Evolutionary conservation across 2,888 invertebrate genomes (phyloP), one percentile per base, ranked within the genome.

Genomic region (Tortrix viridana): DNA sequence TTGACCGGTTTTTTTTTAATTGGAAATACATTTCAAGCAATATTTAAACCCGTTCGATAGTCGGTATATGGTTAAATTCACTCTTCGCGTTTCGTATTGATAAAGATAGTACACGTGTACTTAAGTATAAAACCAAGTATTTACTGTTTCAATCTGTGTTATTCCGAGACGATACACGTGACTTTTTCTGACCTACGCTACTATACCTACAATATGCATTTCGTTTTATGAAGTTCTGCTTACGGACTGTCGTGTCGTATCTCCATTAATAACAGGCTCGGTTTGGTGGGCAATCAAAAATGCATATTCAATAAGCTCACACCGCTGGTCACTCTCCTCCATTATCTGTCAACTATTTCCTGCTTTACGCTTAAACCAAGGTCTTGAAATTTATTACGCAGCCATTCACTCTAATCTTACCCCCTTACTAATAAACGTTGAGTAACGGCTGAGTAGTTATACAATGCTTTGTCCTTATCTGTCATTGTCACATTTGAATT

Each of bases 271-370:
- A 62, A 62, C 52, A 62, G 46, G 62, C 46, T 50, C 37, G 46
- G 56, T 57, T 62, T 56, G 56, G 52, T 62, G 46, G 46, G 46
- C 52, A 62, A 58, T 63, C 53, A 58, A 43, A 53, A 47, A 63
- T 63, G 63, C 58, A 63, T 63, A 63, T 63, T 63, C 57, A 58
- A 63, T 63, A 53, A 53, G 63, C 53, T 57, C 38, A 60, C 54
- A 60, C 50, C 16, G 47, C 57, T 41, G 23, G 52, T 63, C 61
- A 74, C 75, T 77, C 73, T 70, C 57, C 65, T 50, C 70, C 69
- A 75, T 77, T 78, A 79, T 75, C 73, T 76, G 74, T 79, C 77
- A 78, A 76, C 74, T 72, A 77, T 80, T 78, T 80, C 77, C 79
- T 76, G 69, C 66, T 66, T 56, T 55, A 65, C 53, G 54, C 54